Conservation (phyloP, 2,113 vertebrate species). For the Otocyon megalotis region DNA sequence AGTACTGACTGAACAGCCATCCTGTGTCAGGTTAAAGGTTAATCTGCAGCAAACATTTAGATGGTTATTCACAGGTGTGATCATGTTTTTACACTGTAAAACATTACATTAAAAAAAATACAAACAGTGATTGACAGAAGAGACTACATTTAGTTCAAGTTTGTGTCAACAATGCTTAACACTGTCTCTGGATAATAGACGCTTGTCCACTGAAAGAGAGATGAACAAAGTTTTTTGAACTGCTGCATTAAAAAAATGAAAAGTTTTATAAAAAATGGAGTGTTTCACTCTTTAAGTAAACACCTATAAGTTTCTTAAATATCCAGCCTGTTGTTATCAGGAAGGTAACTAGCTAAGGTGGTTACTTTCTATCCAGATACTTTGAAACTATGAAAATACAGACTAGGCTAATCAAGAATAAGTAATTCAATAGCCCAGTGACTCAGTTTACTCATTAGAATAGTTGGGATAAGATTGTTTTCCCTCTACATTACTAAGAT, state of each 20-base stretch:
- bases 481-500: not conserved
- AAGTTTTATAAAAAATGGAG: not conserved
- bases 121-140: not conserved
- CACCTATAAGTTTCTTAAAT: not conserved
- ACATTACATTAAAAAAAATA: not conserved
- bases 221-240: not conserved
- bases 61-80: not conserved
- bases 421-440: not conserved
- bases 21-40: not conserved
- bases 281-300: not conserved
- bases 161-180: not conserved
- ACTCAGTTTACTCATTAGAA: constrained; percentile 62
- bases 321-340: not conserved
- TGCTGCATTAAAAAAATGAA: not conserved
- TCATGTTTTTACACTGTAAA: not conserved
- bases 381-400: not conserved
- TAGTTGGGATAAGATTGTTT: not conserved
- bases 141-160: not conserved
- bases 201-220: not conserved
- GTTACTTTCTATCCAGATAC: not conserved
- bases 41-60: not conserved
- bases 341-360: not conserved
- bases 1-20: not conserved
- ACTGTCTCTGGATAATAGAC: not conserved
- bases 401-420: not conserved